These are phyloP conservation scores for Resseliella maxima DNA, from an alignment of 2,888 invertebrate species.

Conservation along the genomic window DNA sequence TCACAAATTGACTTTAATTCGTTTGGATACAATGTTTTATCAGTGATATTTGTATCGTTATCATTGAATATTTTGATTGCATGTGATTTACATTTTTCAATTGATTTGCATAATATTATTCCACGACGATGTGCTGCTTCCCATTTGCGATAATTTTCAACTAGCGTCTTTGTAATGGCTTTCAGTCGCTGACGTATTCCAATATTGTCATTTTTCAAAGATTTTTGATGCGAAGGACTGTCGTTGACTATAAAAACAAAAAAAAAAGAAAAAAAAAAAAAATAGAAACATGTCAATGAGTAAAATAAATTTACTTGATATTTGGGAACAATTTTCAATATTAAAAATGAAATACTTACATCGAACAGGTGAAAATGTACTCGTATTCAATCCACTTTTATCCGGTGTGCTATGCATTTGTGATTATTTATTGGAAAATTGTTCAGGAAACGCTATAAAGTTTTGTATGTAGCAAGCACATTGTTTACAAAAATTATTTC, in stretches of 20 bases:
- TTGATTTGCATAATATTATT: slow-evolving; percentile 63
- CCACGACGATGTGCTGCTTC: slow-evolving; percentile 65
- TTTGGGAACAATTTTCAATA: too few species aligned
- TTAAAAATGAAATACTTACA: slow-evolving; percentile 29
- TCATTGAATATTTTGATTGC: slow-evolving; percentile 57
- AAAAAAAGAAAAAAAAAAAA: not conserved
- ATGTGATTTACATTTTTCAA: slow-evolving; percentile 63
- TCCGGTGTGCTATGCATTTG: slow-evolving; percentile 32
- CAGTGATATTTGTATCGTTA: slow-evolving; percentile 59
- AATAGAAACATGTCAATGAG: not conserved
- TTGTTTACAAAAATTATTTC: slow-evolving; percentile 33
- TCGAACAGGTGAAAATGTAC: slow-evolving; percentile 54
- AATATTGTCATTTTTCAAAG: slow-evolving; percentile 58
- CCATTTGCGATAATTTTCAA: slow-evolving; percentile 65
- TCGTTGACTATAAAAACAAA: slow-evolving; percentile 61
- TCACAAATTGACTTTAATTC: slow-evolving; percentile 62
- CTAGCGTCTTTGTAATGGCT: slow-evolving; percentile 61
- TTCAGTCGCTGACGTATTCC: slow-evolving; percentile 60
- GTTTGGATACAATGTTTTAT: slow-evolving; percentile 61
- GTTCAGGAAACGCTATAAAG: too few species aligned
- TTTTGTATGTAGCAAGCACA: not conserved
- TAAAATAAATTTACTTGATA: too few species aligned
- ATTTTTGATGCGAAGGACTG: slow-evolving; percentile 59
- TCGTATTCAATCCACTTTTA: slow-evolving; percentile 46
- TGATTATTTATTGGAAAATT: not conserved